These are phyloP conservation scores for Hydrophis major DNA, from an alignment of 2,797 vertebrate genomes.

Conservation along the genomic window DNA sequence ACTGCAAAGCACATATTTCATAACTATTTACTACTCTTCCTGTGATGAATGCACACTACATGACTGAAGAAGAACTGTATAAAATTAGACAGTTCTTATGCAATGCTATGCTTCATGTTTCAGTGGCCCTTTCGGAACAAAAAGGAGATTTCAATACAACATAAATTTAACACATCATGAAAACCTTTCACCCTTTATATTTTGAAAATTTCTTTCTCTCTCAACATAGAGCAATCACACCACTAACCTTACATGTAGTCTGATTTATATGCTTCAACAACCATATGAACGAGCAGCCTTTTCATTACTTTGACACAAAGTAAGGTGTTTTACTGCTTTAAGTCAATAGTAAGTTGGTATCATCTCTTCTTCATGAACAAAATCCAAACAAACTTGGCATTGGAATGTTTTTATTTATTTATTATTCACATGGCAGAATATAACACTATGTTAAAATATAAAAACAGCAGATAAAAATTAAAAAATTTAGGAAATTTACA, in stretches of 20 bases:
- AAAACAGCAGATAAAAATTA: not conserved
- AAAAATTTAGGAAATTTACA: not conserved
- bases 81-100: not conserved
- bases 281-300: too few relatives aligned
- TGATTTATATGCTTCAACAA: not conserved
- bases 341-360: not conserved
- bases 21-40: not conserved
- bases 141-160: not conserved
- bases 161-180: not conserved
- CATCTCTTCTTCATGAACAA: not conserved
- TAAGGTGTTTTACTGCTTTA: not conserved
- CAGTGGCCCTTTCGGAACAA: not conserved
- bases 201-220: not conserved
- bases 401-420: not conserved
- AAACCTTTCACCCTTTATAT: not conserved
- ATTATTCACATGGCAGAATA: not conserved
- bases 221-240: not conserved
- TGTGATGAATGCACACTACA: not conserved
- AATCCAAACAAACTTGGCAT: not conserved
- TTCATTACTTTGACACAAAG: not conserved
- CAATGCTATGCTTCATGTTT: not conserved
- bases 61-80: not conserved
- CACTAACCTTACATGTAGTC: not conserved
- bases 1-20: not conserved
- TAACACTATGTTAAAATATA: not conserved